phyloP scores from a whole-genome alignment of 2,888 invertebrate genomes.

The Octonoba sinensis region DNA sequence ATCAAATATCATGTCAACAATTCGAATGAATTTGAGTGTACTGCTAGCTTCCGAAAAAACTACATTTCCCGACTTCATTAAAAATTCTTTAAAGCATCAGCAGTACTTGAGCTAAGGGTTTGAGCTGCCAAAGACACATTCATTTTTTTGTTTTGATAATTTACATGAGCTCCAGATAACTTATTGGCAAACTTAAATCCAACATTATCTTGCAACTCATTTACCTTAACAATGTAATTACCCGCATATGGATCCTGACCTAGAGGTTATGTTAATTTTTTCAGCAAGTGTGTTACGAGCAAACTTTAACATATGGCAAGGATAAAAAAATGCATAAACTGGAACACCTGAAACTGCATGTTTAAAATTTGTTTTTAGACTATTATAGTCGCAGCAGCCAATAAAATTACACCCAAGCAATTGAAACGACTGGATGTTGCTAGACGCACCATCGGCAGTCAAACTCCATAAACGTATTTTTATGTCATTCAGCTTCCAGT shows the following conservation, averaged over 20 bases:
- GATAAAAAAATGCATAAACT: background rate
- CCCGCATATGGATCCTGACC: background rate
- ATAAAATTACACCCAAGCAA: background rate
- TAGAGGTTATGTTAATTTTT: background rate
- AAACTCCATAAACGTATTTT: background rate
- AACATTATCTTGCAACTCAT: background rate
- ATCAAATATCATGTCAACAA: background rate
- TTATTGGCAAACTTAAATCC: background rate
- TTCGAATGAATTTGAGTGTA: background rate
- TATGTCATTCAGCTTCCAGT: background rate
- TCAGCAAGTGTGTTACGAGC: background rate
- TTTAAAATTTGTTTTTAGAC: background rate
- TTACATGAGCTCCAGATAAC: background rate
- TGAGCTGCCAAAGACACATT: background rate
- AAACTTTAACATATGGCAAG: background rate
- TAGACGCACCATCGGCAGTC: background rate
- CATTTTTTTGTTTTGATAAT: conserved; percentile 2
- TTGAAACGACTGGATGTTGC: background rate
- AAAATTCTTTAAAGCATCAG: conserved; percentile 5
- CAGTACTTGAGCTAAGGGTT: background rate
- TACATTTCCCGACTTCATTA: background rate
- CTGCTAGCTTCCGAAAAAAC: background rate
- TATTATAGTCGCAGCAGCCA: background rate
- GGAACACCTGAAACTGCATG: background rate
- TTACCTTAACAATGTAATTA: background rate